Evolutionary conservation across 2,113 vertebrate species (phyloP), one percentile per base, ranked within the genome.

Genomic region (Hippocampus comes): DNA sequence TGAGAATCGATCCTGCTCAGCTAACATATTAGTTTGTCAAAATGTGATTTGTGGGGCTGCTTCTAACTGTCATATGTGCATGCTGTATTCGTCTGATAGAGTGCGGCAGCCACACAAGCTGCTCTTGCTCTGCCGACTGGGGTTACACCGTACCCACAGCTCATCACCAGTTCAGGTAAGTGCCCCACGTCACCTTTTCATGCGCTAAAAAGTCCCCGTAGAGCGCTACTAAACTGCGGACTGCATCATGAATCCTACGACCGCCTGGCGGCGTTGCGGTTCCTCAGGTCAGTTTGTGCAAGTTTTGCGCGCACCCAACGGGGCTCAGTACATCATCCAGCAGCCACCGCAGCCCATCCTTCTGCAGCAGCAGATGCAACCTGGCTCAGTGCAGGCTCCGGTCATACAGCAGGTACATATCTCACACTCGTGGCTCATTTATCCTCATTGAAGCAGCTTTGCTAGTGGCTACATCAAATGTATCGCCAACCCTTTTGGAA

Each of bases 21-120:
- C 18, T 51, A 1, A 18, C 49, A 51, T 20, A 18, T 0, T 20
- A 21, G 18, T 51, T 51, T 51, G 4, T 20, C 18, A 51, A 51
- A 20, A 20, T 46, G 41, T 2, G 10, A 34, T 75, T 15, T 69
- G 46, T 46, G 64, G 46, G 11, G 59, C 1, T 71, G n/a, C 21
- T 11, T 11, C 21, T 56, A 3, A 55, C 53, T n/a, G 18, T 42
- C 34, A 5, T 12, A 63, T 10, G 4, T 41, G 27, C 10, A 38
- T 51, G 12, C 77, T 82, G 15, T 65, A 59, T 65, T 79, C 56
- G 66, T 74, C 53, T 91, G 87, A 78, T 89, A 99, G 97, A 99
- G 96, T 91, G 96, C 97, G 84, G 96, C 97, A 85, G 96, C 97
- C n/a, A 95, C 97, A 9, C 95, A 97, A 70, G 97, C 97, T 76